Base-by-base conservation (phyloP, 2,113 vertebrate species). In the Sinocyclocheilus grahami region DNA sequence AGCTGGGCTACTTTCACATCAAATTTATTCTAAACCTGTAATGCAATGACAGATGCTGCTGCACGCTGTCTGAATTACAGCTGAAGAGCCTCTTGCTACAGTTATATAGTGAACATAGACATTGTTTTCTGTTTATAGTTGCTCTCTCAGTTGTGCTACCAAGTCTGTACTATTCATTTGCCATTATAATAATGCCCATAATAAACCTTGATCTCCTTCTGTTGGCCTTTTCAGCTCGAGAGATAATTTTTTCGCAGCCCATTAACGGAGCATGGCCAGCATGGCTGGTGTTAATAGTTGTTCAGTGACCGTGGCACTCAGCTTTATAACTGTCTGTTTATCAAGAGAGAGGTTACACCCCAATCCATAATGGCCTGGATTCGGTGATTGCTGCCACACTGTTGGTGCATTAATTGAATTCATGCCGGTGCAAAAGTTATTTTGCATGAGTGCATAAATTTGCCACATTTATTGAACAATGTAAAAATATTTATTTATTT, bases 361-460 rank as follows among this genome's bases (percentile, higher is more conserved):
- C 91, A 91, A 96, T 96, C 92, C 93, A 92, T 42, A 79, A 77
- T 84, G 65, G 82, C 63, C 51, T 67, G 20, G 62, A 58, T 79
- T 74, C 75, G 5, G 78, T 95, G 94, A 95, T 94, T 93, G 95
- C 91, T 95, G 94, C 89, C 89, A 92, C 92, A 92, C 87, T 93
- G 88, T 94, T 94, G 94, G 95, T 90, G 86, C 92, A 93, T 95
- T 94, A 94, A 95, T 96, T 96, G 95, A 96, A 96, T 94, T 95
- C 92, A 93, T 94, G 94, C 94, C 94, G 91, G 95, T 93, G 95
- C 92, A 93, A 94, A 95, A 94, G 91, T 95, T 96, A 95, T 96
- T 97, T 94, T 95, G 94, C 93, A 93, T 95, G 93, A 91, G 93
- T 94, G 92, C 94, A 95, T 95, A 96, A 96, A 97, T 95, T 92